Conservation (phyloP, 2,888 invertebrate genomes). For the Cyclophora punctaria region DNA sequence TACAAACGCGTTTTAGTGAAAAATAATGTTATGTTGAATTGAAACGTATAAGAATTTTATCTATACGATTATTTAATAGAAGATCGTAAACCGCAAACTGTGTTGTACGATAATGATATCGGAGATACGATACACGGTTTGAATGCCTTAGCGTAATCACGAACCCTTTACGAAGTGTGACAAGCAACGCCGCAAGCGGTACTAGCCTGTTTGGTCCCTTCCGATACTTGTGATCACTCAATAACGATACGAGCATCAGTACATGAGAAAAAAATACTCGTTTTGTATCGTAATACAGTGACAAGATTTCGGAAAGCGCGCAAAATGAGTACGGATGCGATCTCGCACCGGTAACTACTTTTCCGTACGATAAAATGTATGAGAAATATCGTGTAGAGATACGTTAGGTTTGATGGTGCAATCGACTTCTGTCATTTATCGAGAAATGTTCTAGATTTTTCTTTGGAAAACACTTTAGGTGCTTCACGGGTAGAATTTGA, state of each 20-base stretch:
- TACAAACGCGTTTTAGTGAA: no score
- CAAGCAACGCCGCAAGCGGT: conserved; percentile 16
- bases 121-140: conserved; percentile 14
- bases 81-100: conserved; percentile 14
- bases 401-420: conserved; percentile 8
- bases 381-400: conserved; percentile 39
- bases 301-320: conserved; percentile 39
- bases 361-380: conserved; percentile 60
- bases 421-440: conserved; percentile 1
- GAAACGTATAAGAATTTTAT: conserved; percentile 1
- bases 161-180: conserved; percentile 6
- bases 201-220: conserved; percentile 25
- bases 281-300: conserved; percentile 27
- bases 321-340: conserved; percentile 58
- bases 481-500: no score
- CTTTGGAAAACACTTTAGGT: no score
- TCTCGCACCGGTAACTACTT: conserved; percentile 70
- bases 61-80: conserved; percentile 12
- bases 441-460: neutral
- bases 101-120: conserved; percentile 25
- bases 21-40: neutral
- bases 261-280: conserved; percentile 18
- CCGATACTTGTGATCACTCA: conserved; percentile 47
- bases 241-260: conserved; percentile 47
- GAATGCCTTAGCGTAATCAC: conserved; percentile 22